Evolutionary conservation across 2,888 invertebrate species (phyloP), one percentile per base, ranked within the genome.

Genomic region (Lycophotia porphyrea): DNA sequence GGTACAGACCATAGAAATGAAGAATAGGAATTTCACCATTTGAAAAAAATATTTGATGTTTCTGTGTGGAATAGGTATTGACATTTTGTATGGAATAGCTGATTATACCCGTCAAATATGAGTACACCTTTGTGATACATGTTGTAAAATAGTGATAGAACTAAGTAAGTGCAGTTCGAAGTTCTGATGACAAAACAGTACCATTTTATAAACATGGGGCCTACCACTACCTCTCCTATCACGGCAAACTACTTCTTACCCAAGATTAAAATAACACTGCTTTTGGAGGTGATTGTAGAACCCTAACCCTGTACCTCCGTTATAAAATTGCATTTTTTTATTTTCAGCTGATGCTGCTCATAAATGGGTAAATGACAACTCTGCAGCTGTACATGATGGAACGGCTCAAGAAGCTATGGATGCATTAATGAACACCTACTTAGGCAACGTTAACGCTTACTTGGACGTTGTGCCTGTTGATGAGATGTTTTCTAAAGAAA

Each of bases 311-410:
- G 49, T n/a, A 24, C n/a, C 4, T 52, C 18, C 1, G 18, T 8
- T 55, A 15, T 55, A 58, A 52, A 39, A 31, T 21, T 52, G 5
- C 5, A 3, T 8, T 9, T 70, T 15, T 63, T 34, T 42, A 36
- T 52, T 49, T 52, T 78, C 60, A 76, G 85, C 87, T 74, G 74
- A 74, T 2, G 42, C 44, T 47, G 64, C n/a, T 1, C 80, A 58
- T 52, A 76, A 63, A 36, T 58, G 15, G 13, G 18, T 61, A 2
- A 79, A 82, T 42, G 47, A 60, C 0, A 82, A 85, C 34, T 73
- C 74, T 87, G 61, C 66, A 27, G 0, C 24, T 7, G 31, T 74
- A 0, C 78, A 74, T 18, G n/a, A 47, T 13, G 1, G 4, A 5
- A 31, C 52, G n/a, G 31, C 39, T 8, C 7, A 47, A 15, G 31